Base-by-base conservation (phyloP, 2,113 vertebrate species). In the Paedocypris sp. region DNA sequence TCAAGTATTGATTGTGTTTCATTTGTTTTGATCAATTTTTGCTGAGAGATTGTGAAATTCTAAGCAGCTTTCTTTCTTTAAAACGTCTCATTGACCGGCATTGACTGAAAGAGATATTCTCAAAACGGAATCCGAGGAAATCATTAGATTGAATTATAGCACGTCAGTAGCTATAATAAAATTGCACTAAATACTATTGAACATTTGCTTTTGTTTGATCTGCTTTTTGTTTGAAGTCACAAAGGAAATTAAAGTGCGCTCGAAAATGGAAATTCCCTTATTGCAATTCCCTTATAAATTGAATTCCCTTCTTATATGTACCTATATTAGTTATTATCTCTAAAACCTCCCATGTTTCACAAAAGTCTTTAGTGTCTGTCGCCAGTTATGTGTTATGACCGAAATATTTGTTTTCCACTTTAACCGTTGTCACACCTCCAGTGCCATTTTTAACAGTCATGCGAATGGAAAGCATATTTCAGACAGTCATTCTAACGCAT, bases 21-120 rank as follows among this genome's bases (percentile, higher is more conserved):
- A 2, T 38, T 56, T 35, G 18, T 35, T 52, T 52, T 8, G 52
- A 56, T 56, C 35, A 56, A 19, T 56, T 56, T 56, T 28, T 28
- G 52, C 36, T 41, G 52, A 41, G 13, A 6, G 8, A 11, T 26
- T 53, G 10, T 15, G 8, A 26, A 25, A 38, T 26, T 25, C 15
- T 25, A 38, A n/a, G n/a, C n/a, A n/a, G n/a, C n/a, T n/a, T n/a
- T n/a, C n/a, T n/a, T n/a, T n/a, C n/a, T n/a, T n/a, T n/a, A n/a
- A n/a, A n/a, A n/a, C 22, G 35, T 41, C 10, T 28, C 11, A 56
- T 56, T 29, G 52, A 56, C 41, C 23, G 36, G 33, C 8, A 5
- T 13, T 25, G 52, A 29, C 52, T 56, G 52, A 56, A 56, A 29
- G 23, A 7, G 35, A 41, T 56, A 56, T 26, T 29, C 36, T 54